These are phyloP conservation scores for Parthenolecanium corni DNA, from an alignment of 2,888 invertebrate species.

Conservation along the genomic window DNA sequence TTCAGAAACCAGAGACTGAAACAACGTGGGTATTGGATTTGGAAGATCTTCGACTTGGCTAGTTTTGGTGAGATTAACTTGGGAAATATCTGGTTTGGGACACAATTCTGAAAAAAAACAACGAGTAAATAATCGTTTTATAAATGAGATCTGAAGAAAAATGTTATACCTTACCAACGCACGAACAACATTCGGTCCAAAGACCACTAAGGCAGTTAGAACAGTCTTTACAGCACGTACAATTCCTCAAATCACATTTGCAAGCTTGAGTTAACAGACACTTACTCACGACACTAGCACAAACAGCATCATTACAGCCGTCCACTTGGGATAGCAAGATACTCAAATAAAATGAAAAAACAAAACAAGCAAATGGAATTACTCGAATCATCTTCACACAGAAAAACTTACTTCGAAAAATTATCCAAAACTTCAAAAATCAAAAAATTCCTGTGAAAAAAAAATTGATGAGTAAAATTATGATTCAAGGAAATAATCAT, in stretches of 20 bases:
- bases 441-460: no score
- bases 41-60: constrained; percentile 76
- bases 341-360: no score
- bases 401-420: no score
- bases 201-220: no score
- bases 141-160: constrained; percentile 38
- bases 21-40: constrained; percentile 71
- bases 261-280: constrained; percentile 69
- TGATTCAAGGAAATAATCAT: no score
- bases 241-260: no score
- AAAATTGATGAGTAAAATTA: no score
- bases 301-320: constrained; percentile 82
- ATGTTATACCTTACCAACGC: constrained; percentile 81
- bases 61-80: constrained; percentile 55
- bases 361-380: no score
- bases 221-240: no score
- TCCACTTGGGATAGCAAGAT: neutral
- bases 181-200: neutral
- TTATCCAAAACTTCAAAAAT: no score
- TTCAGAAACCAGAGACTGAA: constrained; percentile 55
- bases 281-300: constrained; percentile 91
- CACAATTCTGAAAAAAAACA: constrained; percentile 75
- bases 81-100: constrained; percentile 50
- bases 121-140: no score
- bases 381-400: no score